phyloP scores from a whole-genome alignment of 2,797 vertebrate species.

The Acropternis orthonyx region DNA sequence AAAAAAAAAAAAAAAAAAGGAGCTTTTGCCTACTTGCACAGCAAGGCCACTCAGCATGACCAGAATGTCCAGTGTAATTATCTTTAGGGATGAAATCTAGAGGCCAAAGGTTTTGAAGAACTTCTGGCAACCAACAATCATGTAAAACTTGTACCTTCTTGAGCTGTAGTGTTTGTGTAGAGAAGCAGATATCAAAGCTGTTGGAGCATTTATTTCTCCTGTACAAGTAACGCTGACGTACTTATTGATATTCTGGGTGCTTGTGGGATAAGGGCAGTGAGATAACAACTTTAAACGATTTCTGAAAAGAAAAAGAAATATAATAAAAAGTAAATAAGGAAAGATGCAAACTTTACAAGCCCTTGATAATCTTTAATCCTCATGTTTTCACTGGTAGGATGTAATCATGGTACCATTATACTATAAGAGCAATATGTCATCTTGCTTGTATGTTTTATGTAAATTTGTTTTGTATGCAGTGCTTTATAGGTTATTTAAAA shows the following conservation, averaged over 20 bases:
- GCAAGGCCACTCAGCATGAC: neutral
- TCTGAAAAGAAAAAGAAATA: neutral
- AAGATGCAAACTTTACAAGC: neutral
- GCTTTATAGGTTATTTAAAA: neutral
- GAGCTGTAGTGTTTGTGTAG: neutral
- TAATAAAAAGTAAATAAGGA: neutral
- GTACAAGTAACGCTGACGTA: neutral
- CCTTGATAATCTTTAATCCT: neutral
- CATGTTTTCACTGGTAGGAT: neutral
- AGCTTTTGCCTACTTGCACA: neutral
- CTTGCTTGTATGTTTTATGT: neutral
- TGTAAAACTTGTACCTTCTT: neutral
- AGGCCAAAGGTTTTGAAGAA: constrained; percentile 7
- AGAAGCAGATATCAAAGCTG: neutral
- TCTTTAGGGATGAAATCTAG: neutral
- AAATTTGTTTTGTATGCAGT: neutral
- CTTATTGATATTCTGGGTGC: neutral
- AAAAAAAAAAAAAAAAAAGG: neutral
- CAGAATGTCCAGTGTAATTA: neutral
- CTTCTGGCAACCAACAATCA: neutral
- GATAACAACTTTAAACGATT: neutral
- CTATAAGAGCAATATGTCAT: neutral
- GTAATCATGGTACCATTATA: neutral
- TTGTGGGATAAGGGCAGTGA: neutral
- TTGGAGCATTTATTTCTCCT: neutral